These are phyloP conservation scores for Aplodontia rufa DNA, from an alignment of 2,113 vertebrate genomes.

Conservation along the genomic window DNA sequence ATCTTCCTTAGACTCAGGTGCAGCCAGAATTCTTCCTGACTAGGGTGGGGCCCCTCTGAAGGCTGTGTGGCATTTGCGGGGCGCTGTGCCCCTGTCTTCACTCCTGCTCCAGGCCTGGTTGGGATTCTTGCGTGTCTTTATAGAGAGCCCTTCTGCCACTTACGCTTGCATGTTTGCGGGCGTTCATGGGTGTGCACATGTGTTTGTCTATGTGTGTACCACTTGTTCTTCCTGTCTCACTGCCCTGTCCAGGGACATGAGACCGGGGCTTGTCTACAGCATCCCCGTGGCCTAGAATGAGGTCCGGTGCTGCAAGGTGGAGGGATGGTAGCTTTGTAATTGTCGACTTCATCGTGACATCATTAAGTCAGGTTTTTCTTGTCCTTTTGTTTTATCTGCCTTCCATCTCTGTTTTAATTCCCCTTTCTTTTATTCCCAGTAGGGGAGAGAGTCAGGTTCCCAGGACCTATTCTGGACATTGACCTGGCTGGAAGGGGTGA, in stretches of 20 bases:
- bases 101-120: neutral
- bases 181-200: neutral
- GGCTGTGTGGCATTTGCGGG: no score
- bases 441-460: neutral
- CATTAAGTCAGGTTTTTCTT: neutral
- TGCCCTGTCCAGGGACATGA: fast-evolving
- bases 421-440: neutral
- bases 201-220: neutral
- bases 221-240: neutral
- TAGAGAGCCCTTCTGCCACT: neutral
- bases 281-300: neutral
- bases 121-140: neutral
- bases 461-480: neutral
- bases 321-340: neutral
- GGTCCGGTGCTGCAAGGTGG: neutral
- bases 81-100: neutral
- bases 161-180: neutral
- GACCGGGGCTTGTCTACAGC: neutral
- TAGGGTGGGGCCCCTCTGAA: neutral
- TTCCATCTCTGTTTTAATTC: neutral
- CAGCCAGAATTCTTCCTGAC: neutral
- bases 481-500: neutral
- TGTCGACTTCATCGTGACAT: neutral
- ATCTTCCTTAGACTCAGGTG: neutral
- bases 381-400: neutral